Percentiles rank a stretch among this genome's conserved stretches.
Conservation (phyloP, 2,797 vertebrate species). For the Neostethus bicornis region DNA sequence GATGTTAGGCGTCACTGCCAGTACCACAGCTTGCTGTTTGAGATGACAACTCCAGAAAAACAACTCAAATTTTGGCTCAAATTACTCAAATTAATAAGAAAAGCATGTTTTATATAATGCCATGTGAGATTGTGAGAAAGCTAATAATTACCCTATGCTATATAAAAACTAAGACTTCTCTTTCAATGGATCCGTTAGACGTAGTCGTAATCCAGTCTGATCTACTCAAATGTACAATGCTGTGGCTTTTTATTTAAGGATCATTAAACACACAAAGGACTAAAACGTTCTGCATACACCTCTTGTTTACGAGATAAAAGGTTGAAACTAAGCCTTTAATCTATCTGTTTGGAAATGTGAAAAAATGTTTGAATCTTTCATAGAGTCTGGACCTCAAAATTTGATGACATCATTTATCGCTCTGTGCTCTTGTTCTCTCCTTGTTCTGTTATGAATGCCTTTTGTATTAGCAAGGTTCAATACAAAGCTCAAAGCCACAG, state of each 20-base stretch:
- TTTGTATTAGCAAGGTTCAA: constrained; percentile 54
- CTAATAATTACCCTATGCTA: constrained; percentile 59
- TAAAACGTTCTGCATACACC: constrained; percentile 63
- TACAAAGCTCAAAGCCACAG: constrained; percentile 40
- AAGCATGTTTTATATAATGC: too few species aligned
- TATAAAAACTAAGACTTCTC: constrained; percentile 63
- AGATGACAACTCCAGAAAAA: not conserved
- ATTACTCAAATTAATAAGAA: too few species aligned
- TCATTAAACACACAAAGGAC: constrained; percentile 64
- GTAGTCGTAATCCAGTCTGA: constrained; percentile 62
- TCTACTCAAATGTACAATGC: constrained; percentile 59
- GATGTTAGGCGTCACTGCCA: not conserved
- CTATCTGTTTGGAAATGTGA: constrained; percentile 70
- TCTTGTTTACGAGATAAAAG: constrained; percentile 74
- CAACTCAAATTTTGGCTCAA: too few species aligned
- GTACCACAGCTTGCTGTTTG: not conserved
- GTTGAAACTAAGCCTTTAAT: constrained; percentile 68
- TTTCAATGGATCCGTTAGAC: constrained; percentile 66
- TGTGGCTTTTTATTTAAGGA: constrained; percentile 69
- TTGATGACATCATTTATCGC: constrained; percentile 60
- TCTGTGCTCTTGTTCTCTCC: constrained; percentile 30
- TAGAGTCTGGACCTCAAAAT: constrained; percentile 60
- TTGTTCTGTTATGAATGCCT: constrained; percentile 55
- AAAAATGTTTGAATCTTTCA: constrained; percentile 64
- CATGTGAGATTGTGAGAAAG: constrained; percentile 57